A percentile compares a stretch with the other conserved stretches of the same genome.
These are phyloP conservation scores for Leptarthrus brevirostris DNA, from an alignment of 2,888 invertebrate genomes.

Conservation along the genomic window DNA sequence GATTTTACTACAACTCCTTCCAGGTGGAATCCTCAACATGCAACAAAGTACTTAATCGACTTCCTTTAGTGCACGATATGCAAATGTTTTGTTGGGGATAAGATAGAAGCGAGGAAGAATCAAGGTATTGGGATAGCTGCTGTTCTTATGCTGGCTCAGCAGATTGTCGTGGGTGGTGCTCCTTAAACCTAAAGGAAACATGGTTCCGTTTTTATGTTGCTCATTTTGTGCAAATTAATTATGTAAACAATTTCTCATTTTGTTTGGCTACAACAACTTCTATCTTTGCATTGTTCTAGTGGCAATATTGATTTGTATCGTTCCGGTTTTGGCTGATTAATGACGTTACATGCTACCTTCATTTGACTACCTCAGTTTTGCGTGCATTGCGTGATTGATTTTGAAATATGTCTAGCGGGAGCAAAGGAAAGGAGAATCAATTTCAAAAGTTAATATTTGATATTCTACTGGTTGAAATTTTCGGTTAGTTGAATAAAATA, in stretches of 20 bases:
- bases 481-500: no score
- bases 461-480: slow-evolving; percentile 21
- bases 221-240: slow-evolving; percentile 60
- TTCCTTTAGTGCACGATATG: slow-evolving; percentile 56
- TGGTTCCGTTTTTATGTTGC: slow-evolving; percentile 42
- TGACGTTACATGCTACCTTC: not conserved
- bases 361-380: not conserved
- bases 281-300: slow-evolving; percentile 26
- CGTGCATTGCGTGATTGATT: slow-evolving; percentile 26
- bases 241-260: slow-evolving; percentile 59
- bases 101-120: slow-evolving; percentile 17
- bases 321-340: slow-evolving; percentile 37
- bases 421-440: slow-evolving; percentile 20
- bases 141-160: slow-evolving; percentile 32
- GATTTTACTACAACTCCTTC: slow-evolving; percentile 25
- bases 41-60: slow-evolving; percentile 53
- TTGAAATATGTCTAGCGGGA: not conserved
- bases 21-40: slow-evolving; percentile 44
- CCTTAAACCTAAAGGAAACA: not conserved
- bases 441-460: slow-evolving; percentile 36
- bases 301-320: slow-evolving; percentile 32
- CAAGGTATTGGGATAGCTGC: not conserved
- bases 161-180: not conserved
- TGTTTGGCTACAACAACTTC: slow-evolving; percentile 30
- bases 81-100: slow-evolving; percentile 54